Evolutionary conservation across 35 echinoderm and acorn worm species (phyloP).

Genomic region (Lytechinus variegatus): DNA sequence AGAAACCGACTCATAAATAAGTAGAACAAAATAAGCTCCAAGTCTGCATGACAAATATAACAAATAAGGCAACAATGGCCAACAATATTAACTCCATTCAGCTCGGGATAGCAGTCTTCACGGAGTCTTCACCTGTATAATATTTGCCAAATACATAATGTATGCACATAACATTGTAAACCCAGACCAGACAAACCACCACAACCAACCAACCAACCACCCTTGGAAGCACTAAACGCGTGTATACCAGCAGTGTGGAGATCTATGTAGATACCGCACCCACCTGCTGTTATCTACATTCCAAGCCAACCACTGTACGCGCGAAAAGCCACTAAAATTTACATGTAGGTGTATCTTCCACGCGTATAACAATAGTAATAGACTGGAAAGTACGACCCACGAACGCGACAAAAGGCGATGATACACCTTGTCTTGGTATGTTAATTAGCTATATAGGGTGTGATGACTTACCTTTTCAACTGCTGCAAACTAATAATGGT

Average conservation of each 20-base stretch:
- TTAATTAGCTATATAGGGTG: not conserved
- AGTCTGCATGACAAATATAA: too few relatives aligned
- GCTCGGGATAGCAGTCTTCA: too few relatives aligned
- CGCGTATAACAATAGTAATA: not conserved
- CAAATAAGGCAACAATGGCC: too few relatives aligned
- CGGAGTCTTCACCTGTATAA: too few relatives aligned
- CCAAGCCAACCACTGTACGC: not conserved
- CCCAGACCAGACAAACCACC: too few relatives aligned
- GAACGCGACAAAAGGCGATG: not conserved
- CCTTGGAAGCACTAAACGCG: too few relatives aligned
- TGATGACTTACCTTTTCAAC: not conserved
- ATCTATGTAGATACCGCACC: not conserved
- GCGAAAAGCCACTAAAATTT: not conserved
- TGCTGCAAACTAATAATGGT: not conserved
- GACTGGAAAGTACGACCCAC: not conserved
- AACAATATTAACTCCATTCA: too few relatives aligned
- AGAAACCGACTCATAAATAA: not conserved
- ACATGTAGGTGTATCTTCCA: not conserved
- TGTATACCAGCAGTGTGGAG: not conserved
- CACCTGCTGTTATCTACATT: not conserved
- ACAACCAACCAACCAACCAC: not conserved
- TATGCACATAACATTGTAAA: not conserved
- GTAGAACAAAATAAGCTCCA: too few relatives aligned
- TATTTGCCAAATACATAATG: not conserved
- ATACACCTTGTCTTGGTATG: not conserved